Base-by-base conservation (phyloP, 2,888 invertebrate species). In the Ditula angustiorana region DNA sequence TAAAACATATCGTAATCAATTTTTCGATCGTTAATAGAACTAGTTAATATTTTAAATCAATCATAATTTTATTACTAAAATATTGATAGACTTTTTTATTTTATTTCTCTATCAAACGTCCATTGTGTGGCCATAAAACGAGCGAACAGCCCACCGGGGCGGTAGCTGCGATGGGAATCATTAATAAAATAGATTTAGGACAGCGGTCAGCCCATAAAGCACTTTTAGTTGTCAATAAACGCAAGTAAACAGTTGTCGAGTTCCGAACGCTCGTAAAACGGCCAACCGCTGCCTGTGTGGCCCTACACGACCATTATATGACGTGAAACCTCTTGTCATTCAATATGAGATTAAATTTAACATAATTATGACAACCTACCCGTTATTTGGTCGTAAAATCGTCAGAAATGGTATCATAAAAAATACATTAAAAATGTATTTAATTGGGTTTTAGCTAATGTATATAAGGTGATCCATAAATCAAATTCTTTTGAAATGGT, bases 151-250 rank as follows among this genome's bases (percentile, higher is more conserved):
- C 70, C 70, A 44, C 63, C 47, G 47, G 68, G 69, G 67, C 68
- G 74, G 80, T 77, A 75, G 70, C n/a, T n/a, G n/a, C 71, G 71
- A 72, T 82, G 83, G 76, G 83, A 85, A 85, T 85, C 85, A 85
- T 83, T 78, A 77, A 80, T 80, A 81, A 81, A 87, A 84, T 82
- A 83, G 79, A 83, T 85, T 86, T 79, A 82, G 78, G 80, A 74
- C 72, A 76, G 72, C 72, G 76, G 71, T 62, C 68, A 68, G 76
- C 80, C 79, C 70, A 73, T 86, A 85, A 86, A 87, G 71, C 77
- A 72, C 74, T 77, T 83, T 83, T 81, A 80, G 80, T 82, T 80
- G 82, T 82, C 86, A 77, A 85, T 86, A 86, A 86, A 86, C 76
- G 76, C 72, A 76, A 76, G 80, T 84, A 80, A 86, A 86, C 80